These are phyloP conservation scores for Pardosa pseudoannulata DNA, from an alignment of 2,888 invertebrate genomes.

Conservation along the genomic window DNA sequence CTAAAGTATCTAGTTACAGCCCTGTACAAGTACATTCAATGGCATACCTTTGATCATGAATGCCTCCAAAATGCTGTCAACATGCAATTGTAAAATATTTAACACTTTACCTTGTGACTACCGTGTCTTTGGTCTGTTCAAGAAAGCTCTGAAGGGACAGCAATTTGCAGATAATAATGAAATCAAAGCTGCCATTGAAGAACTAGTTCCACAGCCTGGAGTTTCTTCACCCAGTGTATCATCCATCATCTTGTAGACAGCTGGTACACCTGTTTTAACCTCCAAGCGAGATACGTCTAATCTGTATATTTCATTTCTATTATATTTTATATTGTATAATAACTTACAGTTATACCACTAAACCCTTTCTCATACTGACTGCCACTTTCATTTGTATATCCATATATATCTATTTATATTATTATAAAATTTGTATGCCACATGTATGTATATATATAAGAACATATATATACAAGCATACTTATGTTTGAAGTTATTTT, in stretches of 20 bases:
- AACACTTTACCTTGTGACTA: neutral
- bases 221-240: neutral
- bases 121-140: no score
- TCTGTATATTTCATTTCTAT: neutral
- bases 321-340: constrained; percentile 4
- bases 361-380: neutral
- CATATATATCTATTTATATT: no score
- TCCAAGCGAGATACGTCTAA: neutral
- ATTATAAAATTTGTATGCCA: no score
- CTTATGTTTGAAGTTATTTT: no score
- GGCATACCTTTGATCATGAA: no score
- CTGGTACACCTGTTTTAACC: neutral
- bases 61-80: neutral
- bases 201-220: neutral
- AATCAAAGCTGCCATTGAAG: neutral
- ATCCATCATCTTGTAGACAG: neutral
- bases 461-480: no score
- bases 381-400: no score
- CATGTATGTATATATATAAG: no score
- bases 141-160: neutral
- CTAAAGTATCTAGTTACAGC: no score
- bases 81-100: no score
- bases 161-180: neutral
- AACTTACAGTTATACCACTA: neutral
- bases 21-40: no score